A percentile compares a stretch with the other conserved stretches of the same genome.
These are phyloP conservation scores for Bactericera cockerelli DNA, from an alignment of 1,140 invertebrate genomes.

Conservation along the genomic window DNA sequence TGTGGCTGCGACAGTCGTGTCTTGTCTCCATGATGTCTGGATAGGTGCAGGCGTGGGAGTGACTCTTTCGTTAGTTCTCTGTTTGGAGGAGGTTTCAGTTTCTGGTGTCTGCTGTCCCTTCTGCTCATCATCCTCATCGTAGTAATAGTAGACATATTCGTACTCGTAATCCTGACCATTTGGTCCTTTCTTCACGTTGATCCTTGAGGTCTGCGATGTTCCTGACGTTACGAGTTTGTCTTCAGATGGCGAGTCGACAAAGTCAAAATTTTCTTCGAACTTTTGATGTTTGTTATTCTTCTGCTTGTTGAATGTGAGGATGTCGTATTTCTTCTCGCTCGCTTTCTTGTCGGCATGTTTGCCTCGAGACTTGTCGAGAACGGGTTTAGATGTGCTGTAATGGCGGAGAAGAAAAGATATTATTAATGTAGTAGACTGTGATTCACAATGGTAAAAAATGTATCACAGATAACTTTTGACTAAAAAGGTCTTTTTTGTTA, in stretches of 20 bases:
- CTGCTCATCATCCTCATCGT: conserved; percentile 51
- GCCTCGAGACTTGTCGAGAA: background rate
- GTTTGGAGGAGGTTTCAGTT: background rate
- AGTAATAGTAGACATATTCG: conserved; percentile 81
- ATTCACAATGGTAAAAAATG: too few relatives aligned
- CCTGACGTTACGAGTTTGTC: conserved; percentile 22
- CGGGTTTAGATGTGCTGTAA: background rate
- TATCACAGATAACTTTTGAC: too few relatives aligned
- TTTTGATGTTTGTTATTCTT: conserved; percentile 7
- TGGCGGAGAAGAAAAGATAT: background rate
- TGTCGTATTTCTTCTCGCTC: conserved; percentile 2
- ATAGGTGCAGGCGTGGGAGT: background rate
- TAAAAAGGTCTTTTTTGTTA: too few relatives aligned
- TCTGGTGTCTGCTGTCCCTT: conserved; percentile 1
- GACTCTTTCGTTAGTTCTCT: background rate
- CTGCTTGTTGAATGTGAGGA: background rate
- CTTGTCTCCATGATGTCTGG: conserved; percentile 10
- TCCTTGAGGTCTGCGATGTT: conserved; percentile 35
- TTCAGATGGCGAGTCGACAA: conserved; percentile 22
- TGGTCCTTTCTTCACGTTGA: conserved; percentile 73
- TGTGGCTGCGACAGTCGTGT: conserved; percentile 15
- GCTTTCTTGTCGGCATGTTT: background rate
- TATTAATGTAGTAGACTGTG: too few relatives aligned
- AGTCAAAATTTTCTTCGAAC: conserved; percentile 23
- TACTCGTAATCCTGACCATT: conserved; percentile 82